phyloP scores from a whole-genome alignment of 2,888 invertebrate genomes.

The Periphyllus acericola region DNA sequence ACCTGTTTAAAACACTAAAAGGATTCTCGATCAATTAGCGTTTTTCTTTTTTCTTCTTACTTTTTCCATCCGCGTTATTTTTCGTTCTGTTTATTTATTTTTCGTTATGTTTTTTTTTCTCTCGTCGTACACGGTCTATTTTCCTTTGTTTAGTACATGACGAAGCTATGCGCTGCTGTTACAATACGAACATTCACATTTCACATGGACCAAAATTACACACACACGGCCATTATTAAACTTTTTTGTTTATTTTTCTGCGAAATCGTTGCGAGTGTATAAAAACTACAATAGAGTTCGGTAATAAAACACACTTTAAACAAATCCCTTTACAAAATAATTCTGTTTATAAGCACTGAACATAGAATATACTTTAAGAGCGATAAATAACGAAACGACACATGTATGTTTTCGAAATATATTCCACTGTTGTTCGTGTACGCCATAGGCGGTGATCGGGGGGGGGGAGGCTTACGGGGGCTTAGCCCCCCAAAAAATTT shows the following conservation, averaged over 20 bases:
- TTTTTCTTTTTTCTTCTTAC: neutral
- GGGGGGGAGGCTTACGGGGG: too few species aligned
- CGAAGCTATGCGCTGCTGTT: neutral
- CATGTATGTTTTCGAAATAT: neutral
- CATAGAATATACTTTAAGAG: neutral
- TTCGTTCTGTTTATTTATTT: neutral
- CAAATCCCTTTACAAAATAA: slow-evolving; percentile 37
- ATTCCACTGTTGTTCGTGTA: neutral
- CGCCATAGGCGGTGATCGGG: too few species aligned
- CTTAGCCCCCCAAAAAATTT: too few species aligned
- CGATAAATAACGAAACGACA: slow-evolving; percentile 1
- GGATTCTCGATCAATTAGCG: slow-evolving; percentile 19
- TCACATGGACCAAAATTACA: slow-evolving; percentile 21
- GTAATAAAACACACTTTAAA: slow-evolving; percentile 15
- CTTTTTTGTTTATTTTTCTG: slow-evolving; percentile 8
- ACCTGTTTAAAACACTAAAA: slow-evolving; percentile 4
- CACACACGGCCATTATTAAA: neutral
- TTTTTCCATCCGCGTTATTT: neutral
- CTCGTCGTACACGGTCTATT: neutral
- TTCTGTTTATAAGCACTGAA: neutral
- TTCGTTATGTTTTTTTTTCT: neutral
- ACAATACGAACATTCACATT: slow-evolving; percentile 34
- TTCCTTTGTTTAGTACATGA: slow-evolving; percentile 6
- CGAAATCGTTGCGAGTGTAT: neutral
- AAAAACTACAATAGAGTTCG: slow-evolving; percentile 37